These are phyloP conservation scores for Anguilla rostrata DNA, from an alignment of 2,113 vertebrate genomes.

Conservation along the genomic window DNA sequence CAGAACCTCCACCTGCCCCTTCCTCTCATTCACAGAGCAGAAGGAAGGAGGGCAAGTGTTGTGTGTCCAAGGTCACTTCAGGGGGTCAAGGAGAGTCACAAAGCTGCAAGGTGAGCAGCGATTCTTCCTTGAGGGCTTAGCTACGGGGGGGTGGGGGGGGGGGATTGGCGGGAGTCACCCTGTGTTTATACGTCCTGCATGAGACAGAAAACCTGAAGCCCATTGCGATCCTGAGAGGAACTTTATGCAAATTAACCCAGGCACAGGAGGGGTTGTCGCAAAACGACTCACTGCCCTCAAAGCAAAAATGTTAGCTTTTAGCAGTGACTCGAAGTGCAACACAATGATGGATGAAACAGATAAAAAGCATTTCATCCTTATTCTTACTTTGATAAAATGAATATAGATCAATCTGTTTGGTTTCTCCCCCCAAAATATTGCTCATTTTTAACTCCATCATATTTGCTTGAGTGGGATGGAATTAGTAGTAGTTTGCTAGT, in stretches of 20 bases:
- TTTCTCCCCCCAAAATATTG: not conserved
- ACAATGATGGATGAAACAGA: not conserved
- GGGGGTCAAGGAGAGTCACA: not conserved
- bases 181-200: not conserved
- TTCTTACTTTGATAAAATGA: not conserved
- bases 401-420: not conserved
- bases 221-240: not conserved
- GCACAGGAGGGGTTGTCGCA: not conserved
- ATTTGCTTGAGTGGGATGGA: not conserved
- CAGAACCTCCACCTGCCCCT: too few species aligned
- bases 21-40: too few species aligned
- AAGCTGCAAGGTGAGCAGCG: not conserved
- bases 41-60: not conserved
- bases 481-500: not conserved
- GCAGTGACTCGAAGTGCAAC: not conserved
- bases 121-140: not conserved
- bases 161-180: not conserved
- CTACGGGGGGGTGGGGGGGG: not conserved
- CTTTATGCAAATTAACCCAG: not conserved
- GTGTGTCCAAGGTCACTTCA: not conserved
- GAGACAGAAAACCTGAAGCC: not conserved
- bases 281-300: not conserved
- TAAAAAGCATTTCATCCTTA: not conserved
- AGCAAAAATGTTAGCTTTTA: not conserved
- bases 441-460: not conserved